Evolutionary conservation across 2,888 invertebrate genomes (phyloP), one percentile per base, ranked within the genome.

Genomic region (Dasypolia templi): DNA sequence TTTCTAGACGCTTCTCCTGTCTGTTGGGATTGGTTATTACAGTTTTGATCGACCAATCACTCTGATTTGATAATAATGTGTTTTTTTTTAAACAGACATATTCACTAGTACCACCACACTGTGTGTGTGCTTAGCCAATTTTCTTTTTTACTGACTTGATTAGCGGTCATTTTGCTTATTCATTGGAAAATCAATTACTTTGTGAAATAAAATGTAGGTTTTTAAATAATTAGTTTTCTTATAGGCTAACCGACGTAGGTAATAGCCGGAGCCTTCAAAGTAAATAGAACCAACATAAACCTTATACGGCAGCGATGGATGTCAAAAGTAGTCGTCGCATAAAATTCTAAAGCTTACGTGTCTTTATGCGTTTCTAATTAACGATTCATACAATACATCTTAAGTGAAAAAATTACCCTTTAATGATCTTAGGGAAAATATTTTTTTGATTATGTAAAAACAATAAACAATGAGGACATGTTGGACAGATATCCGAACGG

Each of bases 11-110:
- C n/a, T 67, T 66, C 35, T 17, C 2, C 3, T 26, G 22, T 22
- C 1, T 17, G 39, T 9, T 61, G 1, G 76, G 53, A 77, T 75
- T 75, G 71, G 75, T 55, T 46, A 35, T 17, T 22, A 17, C 26
- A 35, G 29, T 61, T 61, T 75, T n/a, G 7, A 2, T 14, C 5
- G 17, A 46, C 70, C 78, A 78, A 78, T 77, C 35, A 39, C 29
- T 26, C 7, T 29, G n/a, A 2, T 29, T n/a, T 19, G 14, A 44
- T 63, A 5, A 44, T 17, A n/a, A 69, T 68, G 44, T 77, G 55
- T 62, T 44, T 22, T 32, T 22, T 51, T 7, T 77, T 22, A 17
- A 26, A 44, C 49, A 49, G 9, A 44, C 14, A 44, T 58, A 58
- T 12, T 55, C 42, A 42, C 49, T 26, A 17, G 17, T 12, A 49